Base-by-base conservation (phyloP, 2,797 vertebrate species). In the Agapornis canus region DNA sequence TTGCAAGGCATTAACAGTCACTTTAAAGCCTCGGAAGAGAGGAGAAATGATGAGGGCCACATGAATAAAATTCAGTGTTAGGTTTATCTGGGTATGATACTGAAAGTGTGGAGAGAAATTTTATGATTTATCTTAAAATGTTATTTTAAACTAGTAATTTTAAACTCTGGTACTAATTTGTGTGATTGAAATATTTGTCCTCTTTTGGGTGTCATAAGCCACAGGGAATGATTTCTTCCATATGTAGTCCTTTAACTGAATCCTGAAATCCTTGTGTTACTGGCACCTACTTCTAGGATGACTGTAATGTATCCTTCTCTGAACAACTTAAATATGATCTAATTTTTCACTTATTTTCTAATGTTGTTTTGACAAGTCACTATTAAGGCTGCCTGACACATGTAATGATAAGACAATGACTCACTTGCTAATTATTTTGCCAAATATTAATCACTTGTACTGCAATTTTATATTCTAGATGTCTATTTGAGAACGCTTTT, bases 371-470 rank as follows among this genome's bases (percentile, higher is more conserved):
- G 82, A 86, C 84, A 91, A 40, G 68, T 66, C 56, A 70, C 49
- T 83, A 13, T 83, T 90, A 90, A 94, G 65, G 13, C 31, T 92
- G 76, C 60, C 32, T 95, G 79, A 92, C 52, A 85, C 31, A 80
- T 77, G 86, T 92, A 73, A 86, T 70, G 47, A 70, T 64, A 77
- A 68, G 68, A 43, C 7, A 23, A 73, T 92, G 90, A 95, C 37
- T 95, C 90, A 95, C 52, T 75, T 86, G 86, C 45, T 93, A 91
- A 90, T 88, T 92, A 71, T 83, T 95, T 95, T 90, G 20, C 45
- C 7, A 83, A 83, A 90, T 94, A 94, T 78, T 93, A 93, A 93
- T 93, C 26, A 65, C 57, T 93, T 81, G 25, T 42, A 60, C 76
- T 64, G 45, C 68, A 56, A 45, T 93, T 86, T 81, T 60, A 20